Base-by-base conservation (phyloP, 2,113 vertebrate species). In the Neolamprologus sp. region DNA sequence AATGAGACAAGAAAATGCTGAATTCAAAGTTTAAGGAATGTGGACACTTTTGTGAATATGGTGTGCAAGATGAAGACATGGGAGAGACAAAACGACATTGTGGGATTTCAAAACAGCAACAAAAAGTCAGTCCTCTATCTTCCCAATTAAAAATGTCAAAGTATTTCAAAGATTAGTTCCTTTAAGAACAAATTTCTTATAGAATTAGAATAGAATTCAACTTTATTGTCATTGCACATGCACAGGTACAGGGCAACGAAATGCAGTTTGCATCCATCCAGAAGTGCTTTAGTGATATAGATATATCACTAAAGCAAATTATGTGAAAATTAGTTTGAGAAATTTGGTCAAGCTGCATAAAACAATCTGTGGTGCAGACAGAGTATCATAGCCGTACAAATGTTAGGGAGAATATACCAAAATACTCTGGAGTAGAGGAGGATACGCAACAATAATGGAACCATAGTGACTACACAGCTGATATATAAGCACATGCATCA, bases 401-500 rank as follows among this genome's bases (percentile, higher is more conserved):
- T 37, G 10, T 68, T 13, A 21, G 7, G 1, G 11, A 23, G 35
- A 37, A 42, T 42, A 42, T 71, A 2, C 35, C 3, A 14, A 14
- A 40, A 21, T 10, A 5, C 19, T 68, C 63, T 14, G n/a, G 19
- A 37, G 63, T 13, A 21, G 33, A 68, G 57, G 57, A 60, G 63
- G 63, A 40, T 40, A 8, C 19, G 2, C 7, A 6, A 40, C 35
- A 14, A 40, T 40, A 13, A 37, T n/a, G 7, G 0, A 13, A 68
- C 35, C 3, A 3, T 14, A 68, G 7, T 13, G 9, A 21, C 19
- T 68, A 58, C 26, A 31, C 26, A 60, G 57, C 5, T 17, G 57
- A 40, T 21, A 40, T 14, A 40, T 0, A 40, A n/a, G 19, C 33
- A 65, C 6, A 1, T 2, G 3, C 2, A 0, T 21, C 63, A 65